These are phyloP conservation scores for Odontomyia ornata DNA, from an alignment of 2,888 invertebrate genomes.

Conservation along the genomic window DNA sequence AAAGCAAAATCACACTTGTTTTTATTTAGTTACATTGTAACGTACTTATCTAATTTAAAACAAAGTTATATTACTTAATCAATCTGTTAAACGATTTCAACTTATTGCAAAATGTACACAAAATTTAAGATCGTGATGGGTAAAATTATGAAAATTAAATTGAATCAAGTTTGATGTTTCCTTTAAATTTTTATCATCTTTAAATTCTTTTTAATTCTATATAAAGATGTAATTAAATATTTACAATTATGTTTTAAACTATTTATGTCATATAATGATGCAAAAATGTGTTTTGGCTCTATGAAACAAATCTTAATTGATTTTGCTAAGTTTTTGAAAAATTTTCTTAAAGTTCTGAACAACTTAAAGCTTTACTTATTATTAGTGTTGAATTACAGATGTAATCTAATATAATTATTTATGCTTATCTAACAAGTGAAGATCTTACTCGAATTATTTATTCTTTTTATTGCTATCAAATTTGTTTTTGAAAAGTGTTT, in stretches of 20 bases:
- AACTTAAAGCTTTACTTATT: slow-evolving; percentile 9
- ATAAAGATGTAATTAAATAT: too few species aligned
- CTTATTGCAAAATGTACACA: background rate
- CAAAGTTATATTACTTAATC: too few species aligned
- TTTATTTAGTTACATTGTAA: background rate
- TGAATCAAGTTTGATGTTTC: too few species aligned
- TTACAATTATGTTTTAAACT: background rate
- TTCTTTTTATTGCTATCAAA: background rate
- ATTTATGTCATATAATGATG: background rate
- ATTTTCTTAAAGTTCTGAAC: too few species aligned
- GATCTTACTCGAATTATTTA: background rate
- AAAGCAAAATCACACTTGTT: slow-evolving; percentile 33
- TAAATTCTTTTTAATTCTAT: too few species aligned
- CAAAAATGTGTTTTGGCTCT: too few species aligned
- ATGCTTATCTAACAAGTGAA: slow-evolving; percentile 41
- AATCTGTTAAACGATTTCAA: background rate
- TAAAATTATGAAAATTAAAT: background rate
- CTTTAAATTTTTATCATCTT: too few species aligned
- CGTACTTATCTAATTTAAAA: background rate
- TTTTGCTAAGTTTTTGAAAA: too few species aligned
- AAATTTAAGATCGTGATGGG: background rate
- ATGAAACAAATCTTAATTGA: too few species aligned
- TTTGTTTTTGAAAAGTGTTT: too few species aligned
- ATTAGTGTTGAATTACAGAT: background rate
- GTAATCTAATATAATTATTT: background rate